Conservation (phyloP, 92 coral and sea anemone genomes). For the Phenganax marumi region DNA sequence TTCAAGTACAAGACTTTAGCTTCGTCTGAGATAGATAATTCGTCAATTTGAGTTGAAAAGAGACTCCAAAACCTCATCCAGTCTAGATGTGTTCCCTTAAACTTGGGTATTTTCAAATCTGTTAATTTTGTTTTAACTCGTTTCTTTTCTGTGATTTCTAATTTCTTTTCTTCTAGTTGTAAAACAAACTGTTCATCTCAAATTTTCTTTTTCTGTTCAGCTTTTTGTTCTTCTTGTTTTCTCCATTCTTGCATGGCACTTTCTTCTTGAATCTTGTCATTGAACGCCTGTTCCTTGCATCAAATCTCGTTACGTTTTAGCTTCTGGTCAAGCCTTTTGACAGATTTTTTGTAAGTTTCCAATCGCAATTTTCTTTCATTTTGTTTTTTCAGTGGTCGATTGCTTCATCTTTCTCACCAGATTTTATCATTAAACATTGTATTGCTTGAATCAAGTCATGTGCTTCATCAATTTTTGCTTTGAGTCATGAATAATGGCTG, state of each 20-base stretch:
- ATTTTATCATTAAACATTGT: background rate
- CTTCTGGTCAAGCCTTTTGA: background rate
- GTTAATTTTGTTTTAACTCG: background rate
- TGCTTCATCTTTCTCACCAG: background rate
- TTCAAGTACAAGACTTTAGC: too few species aligned
- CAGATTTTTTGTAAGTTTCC: background rate
- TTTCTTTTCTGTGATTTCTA: background rate
- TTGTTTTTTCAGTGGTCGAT: background rate
- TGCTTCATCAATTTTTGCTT: background rate
- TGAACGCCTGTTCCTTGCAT: background rate
- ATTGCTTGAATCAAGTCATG: background rate
- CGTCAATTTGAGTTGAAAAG: background rate
- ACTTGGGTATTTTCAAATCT: background rate
- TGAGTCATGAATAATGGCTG: too few species aligned
- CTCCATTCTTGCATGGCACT: background rate
- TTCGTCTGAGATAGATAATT: background rate
- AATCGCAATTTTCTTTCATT: background rate
- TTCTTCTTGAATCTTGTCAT: background rate
- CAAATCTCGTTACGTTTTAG: background rate
- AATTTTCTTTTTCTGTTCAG: background rate
- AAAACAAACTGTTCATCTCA: background rate
- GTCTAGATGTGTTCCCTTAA: background rate
- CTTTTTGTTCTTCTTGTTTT: background rate
- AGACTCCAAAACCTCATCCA: background rate
- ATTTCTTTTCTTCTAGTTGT: background rate